phyloP scores from a whole-genome alignment of 2,113 vertebrate species.

The Aptenodytes patagonicus region DNA sequence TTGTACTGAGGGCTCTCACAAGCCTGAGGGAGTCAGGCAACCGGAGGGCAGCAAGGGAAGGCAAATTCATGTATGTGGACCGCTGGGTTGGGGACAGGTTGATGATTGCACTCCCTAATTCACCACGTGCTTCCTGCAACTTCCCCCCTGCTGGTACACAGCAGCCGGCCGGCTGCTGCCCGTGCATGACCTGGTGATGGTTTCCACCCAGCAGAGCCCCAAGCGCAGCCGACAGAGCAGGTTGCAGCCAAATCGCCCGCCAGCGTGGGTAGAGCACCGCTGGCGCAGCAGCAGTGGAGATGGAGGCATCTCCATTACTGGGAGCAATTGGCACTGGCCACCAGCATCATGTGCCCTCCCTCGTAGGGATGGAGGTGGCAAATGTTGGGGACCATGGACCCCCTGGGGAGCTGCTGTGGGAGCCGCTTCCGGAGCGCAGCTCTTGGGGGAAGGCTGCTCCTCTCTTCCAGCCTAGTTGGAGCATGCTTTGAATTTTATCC shows the following conservation, averaged over 20 bases:
- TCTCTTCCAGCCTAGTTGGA: slow-evolving; percentile 1
- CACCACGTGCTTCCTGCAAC: background rate
- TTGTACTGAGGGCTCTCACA: background rate
- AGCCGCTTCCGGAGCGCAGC: background rate
- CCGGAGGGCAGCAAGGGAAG: background rate
- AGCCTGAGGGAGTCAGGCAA: background rate
- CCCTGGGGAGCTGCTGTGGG: background rate
- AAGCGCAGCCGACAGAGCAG: fast-evolving
- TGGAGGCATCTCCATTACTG: background rate
- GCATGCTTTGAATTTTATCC: slow-evolving; percentile 49
- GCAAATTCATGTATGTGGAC: background rate
- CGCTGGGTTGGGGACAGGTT: background rate
- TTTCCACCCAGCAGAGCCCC: background rate
- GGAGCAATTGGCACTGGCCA: background rate
- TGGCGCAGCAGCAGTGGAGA: fast-evolving
- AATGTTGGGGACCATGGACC: background rate
- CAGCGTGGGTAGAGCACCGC: fast-evolving
- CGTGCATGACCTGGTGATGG: background rate
- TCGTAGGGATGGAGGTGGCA: background rate
- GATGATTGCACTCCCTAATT: background rate
- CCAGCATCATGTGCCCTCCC: fast-evolving
- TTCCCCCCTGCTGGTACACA: background rate
- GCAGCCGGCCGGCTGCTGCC: background rate
- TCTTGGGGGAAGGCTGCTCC: background rate
- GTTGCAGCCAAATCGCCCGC: background rate